Conservation (phyloP, 2,113 vertebrate species). For the Rhegmatorhina hoffmannsi region DNA sequence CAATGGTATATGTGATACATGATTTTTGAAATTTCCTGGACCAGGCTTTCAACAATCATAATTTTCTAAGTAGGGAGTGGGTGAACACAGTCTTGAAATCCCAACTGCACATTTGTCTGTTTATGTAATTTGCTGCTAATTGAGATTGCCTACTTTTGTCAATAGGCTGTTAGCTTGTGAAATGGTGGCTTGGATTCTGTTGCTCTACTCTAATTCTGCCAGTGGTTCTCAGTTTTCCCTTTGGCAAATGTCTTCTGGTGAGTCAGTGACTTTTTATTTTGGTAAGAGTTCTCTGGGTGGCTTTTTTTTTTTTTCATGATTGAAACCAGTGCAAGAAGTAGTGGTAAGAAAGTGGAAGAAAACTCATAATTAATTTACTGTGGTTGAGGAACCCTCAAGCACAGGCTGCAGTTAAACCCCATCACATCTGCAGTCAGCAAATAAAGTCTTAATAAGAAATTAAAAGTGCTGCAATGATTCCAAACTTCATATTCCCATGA, state of each 20-base stretch:
- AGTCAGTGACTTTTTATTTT: background rate
- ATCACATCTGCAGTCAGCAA: conserved; percentile 8
- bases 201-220: background rate
- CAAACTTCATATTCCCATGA: background rate
- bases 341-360: background rate
- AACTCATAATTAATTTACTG: background rate
- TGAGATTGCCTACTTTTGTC: background rate
- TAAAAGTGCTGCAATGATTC: background rate
- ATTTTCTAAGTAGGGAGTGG: background rate
- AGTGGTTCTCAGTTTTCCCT: background rate
- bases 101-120: background rate
- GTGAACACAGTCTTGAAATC: background rate
- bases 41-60: background rate
- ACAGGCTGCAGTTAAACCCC: background rate
- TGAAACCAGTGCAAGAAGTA: background rate
- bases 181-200: background rate
- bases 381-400: background rate
- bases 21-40: background rate
- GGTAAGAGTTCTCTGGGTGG: background rate
- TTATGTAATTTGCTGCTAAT: conserved; percentile 5
- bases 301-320: background rate
- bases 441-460: conserved; percentile 46
- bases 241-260: background rate
- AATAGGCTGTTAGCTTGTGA: background rate
- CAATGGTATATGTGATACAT: background rate